These are phyloP conservation scores for Phania funesta DNA, from an alignment of 2,888 invertebrate species.

Conservation along the genomic window DNA sequence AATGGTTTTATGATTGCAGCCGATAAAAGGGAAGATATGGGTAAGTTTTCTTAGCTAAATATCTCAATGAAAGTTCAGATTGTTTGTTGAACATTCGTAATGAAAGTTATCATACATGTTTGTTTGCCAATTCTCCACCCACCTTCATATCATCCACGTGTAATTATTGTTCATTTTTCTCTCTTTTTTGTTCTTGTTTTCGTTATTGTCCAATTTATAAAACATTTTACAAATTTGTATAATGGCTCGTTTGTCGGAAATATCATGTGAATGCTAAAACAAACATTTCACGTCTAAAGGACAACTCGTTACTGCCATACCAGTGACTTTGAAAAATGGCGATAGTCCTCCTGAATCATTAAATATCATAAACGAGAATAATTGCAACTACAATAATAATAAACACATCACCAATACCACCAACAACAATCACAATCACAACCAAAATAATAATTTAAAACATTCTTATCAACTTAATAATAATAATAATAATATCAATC, in stretches of 20 bases:
- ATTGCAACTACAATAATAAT: slow-evolving; percentile 66
- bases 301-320: slow-evolving; percentile 80
- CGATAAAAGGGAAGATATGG: slow-evolving; percentile 76
- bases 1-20: slow-evolving; percentile 75
- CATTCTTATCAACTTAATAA: too few species aligned
- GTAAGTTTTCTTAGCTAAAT: slow-evolving; percentile 71
- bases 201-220: slow-evolving; percentile 17
- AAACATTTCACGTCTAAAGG: slow-evolving; percentile 67
- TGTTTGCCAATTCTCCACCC: slow-evolving; percentile 31
- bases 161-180: slow-evolving; percentile 40
- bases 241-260: slow-evolving; percentile 42
- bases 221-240: slow-evolving; percentile 42
- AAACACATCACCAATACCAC: slow-evolving; percentile 54
- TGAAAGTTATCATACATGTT: slow-evolving; percentile 10
- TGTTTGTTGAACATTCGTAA: slow-evolving; percentile 3
- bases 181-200: slow-evolving; percentile 22
- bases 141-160: slow-evolving; percentile 49
- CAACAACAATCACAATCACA: slow-evolving; percentile 50
- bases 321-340: slow-evolving; percentile 78
- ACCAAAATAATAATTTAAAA: slow-evolving; percentile 26
- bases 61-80: background rate
- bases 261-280: slow-evolving; percentile 50
- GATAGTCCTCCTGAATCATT: slow-evolving; percentile 78
- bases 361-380: slow-evolving; percentile 71
- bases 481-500: slow-evolving; percentile 33